Base-by-base conservation (phyloP, 2,113 vertebrate species). In the Oryzias javanicus region DNA sequence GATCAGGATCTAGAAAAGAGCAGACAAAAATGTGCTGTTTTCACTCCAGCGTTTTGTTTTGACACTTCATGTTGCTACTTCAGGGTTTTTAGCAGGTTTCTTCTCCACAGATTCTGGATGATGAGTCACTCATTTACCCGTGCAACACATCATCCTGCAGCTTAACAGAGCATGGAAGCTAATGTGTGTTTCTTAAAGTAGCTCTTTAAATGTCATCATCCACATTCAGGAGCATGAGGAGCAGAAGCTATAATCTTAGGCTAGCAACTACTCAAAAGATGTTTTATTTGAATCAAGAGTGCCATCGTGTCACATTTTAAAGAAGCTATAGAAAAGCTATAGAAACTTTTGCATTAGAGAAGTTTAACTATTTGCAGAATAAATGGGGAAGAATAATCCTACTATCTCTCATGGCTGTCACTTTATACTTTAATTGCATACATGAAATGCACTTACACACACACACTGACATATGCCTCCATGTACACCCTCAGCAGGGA, bases 401-500 rank as follows among this genome's bases (percentile, higher is more conserved):
- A 6, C 40, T 41, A 14, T 51, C 19, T 59, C 53, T 40, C 58
- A 61, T 55, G 52, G 16, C 2, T 57, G 64, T 55, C 54, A 52
- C 57, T 10, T 54, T 27, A 49, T 19, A 52, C 17, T 65, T 54
- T 65, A 65, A 42, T 66, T 19, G 5, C 15, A 69, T 53, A 64
- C 27, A 67, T 63, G 22, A 29, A 52, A 18, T 18, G 20, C 60
- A 22, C 65, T 65, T 69, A 76, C 73, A 58, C 42, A 53, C 42
- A 53, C 13, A 44, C 2, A 51, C 47, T 49, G 49, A 77, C 74
- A 72, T 70, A 29, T 60, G 14, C 75, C 72, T 64, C 63, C 71
- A 61, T 84, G 72, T 69, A 67, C 70, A 64, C 71, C 65, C 64
- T 81, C 73, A 14, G 59, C 74, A 55, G 68, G 58, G 68, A 64